Percentiles rank a stretch among this genome's conserved stretches.
Conservation (phyloP, 2,888 invertebrate genomes). For the Eledone cirrhosa region DNA sequence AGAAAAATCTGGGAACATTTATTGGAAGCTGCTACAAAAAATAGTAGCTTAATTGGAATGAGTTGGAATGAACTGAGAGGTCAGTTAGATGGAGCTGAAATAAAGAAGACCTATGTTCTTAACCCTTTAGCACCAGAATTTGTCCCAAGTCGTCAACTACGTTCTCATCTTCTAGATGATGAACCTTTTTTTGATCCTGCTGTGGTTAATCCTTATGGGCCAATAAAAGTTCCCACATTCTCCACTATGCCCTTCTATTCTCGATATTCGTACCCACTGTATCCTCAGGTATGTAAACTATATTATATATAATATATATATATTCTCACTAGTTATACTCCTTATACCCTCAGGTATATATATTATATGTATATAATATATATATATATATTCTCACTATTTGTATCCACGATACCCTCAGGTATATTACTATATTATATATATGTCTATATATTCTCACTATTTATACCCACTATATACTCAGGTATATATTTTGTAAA, state of each 20-base stretch:
- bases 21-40: constrained; percentile 77
- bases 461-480: too few species aligned
- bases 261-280: constrained; percentile 1
- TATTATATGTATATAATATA: too few species aligned
- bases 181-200: constrained; percentile 8
- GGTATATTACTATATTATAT: too few species aligned
- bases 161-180: not conserved
- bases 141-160: constrained; percentile 70
- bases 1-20: constrained; percentile 83
- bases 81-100: constrained; percentile 78
- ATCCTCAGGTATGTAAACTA: constrained; percentile 3
- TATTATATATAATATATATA: too few species aligned
- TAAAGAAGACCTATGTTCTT: constrained; percentile 79
- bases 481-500: too few species aligned
- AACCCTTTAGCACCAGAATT: constrained; percentile 86
- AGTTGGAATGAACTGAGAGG: constrained; percentile 76
- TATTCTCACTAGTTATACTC: not conserved
- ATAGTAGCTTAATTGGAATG: constrained; percentile 78
- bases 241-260: not conserved
- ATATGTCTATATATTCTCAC: too few species aligned
- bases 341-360: not conserved
- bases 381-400: too few species aligned
- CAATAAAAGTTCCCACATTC: not conserved
- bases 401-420: too few species aligned
- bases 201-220: not conserved